These are phyloP conservation scores for Hypotaenidia philippensis DNA, from an alignment of 2,797 vertebrate genomes.

Conservation along the genomic window DNA sequence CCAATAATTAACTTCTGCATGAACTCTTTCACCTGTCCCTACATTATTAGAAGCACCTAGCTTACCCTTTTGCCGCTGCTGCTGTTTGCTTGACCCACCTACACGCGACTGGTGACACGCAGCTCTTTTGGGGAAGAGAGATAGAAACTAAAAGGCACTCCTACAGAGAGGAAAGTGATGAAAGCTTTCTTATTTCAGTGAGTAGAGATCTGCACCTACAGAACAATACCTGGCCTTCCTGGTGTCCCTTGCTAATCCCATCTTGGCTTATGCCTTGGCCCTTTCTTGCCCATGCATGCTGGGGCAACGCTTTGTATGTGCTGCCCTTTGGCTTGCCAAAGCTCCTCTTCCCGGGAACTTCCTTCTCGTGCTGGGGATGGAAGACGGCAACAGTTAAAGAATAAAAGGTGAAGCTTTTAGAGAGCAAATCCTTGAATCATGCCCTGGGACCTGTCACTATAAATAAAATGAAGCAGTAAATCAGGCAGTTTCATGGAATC, in stretches of 20 bases:
- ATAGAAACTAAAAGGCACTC: not conserved
- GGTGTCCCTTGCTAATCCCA: not conserved
- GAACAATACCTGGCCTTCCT: not conserved
- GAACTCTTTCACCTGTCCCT: not conserved
- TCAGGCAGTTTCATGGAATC: not conserved
- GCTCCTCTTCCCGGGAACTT: not conserved
- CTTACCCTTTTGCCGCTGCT: not conserved
- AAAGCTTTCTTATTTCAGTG: not conserved
- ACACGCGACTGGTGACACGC: not conserved
- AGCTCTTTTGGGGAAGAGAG: not conserved
- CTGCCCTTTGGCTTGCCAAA: not conserved
- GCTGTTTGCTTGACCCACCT: not conserved
- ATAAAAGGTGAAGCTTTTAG: not conserved
- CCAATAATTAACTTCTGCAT: conserved; percentile 22
- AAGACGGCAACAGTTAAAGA: not conserved
- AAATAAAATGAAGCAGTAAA: not conserved
- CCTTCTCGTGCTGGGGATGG: not conserved
- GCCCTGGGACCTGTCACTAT: not conserved
- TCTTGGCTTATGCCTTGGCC: fast-evolving
- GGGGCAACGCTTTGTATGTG: fast-evolving
- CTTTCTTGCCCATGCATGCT: not conserved
- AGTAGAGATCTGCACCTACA: not conserved
- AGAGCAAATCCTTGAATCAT: not conserved
- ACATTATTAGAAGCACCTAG: not conserved
- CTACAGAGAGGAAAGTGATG: fast-evolving